A percentile compares a stretch with the other conserved stretches of the same genome.
These are phyloP conservation scores for Drosophila arizonae DNA, from an alignment of 1,140 invertebrate species.

Conservation along the genomic window DNA sequence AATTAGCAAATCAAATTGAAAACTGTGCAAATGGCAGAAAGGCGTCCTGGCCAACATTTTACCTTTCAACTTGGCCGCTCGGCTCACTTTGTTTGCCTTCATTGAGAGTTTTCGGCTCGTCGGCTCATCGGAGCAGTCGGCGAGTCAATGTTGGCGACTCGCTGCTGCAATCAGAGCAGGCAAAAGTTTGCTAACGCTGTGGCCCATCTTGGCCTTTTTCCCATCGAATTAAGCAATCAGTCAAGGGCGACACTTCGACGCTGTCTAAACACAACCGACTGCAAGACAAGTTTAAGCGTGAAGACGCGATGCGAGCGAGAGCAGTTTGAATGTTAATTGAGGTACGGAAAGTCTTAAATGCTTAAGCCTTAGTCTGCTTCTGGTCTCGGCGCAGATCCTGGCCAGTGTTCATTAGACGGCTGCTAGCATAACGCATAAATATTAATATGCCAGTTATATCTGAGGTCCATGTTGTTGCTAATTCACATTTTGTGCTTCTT, in stretches of 20 bases:
- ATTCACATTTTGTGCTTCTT: slow-evolving; percentile 27
- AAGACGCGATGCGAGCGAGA: neutral
- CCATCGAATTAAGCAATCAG: slow-evolving; percentile 55
- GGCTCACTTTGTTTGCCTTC: slow-evolving; percentile 35
- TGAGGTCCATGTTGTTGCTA: slow-evolving; percentile 31
- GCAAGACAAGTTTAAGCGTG: neutral
- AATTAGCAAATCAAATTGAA: slow-evolving; percentile 76
- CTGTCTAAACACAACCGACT: neutral
- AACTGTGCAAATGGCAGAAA: slow-evolving; percentile 19
- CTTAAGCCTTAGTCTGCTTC: neutral
- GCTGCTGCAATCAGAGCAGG: slow-evolving; percentile 54
- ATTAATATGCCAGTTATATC: slow-evolving; percentile 69
- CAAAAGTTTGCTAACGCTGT: slow-evolving; percentile 37
- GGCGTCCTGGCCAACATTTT: slow-evolving; percentile 38
- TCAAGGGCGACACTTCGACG: slow-evolving; percentile 19
- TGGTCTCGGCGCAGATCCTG: slow-evolving; percentile 4
- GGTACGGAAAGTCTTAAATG: neutral
- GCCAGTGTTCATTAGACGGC: slow-evolving; percentile 37
- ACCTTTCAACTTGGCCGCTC: slow-evolving; percentile 29
- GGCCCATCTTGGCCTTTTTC: slow-evolving; percentile 3
- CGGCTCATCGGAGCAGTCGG: neutral
- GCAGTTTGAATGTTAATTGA: neutral
- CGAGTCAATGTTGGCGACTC: slow-evolving; percentile 19
- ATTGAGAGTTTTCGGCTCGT: slow-evolving; percentile 14
- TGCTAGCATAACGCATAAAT: slow-evolving; percentile 61